Conservation (phyloP, 64 coral and sea anemone species). For the Porites australiensis region DNA sequence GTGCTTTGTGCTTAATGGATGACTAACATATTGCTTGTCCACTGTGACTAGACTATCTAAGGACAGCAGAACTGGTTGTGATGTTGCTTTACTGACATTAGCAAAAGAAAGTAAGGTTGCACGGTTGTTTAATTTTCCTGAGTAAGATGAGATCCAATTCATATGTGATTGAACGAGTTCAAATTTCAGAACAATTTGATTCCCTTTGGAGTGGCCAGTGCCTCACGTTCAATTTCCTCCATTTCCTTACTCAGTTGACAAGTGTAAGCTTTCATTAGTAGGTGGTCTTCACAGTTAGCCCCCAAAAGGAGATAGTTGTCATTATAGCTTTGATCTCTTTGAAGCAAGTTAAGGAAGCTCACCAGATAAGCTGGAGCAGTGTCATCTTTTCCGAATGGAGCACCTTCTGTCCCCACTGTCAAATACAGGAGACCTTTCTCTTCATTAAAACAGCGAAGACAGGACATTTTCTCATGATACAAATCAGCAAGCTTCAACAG, state of each 20-base stretch:
- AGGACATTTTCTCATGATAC: constrained; percentile 50
- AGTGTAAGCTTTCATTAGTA: background rate
- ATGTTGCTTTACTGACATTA: constrained; percentile 4
- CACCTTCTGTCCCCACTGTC: constrained; percentile 46
- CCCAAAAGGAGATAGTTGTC: constrained; percentile 49
- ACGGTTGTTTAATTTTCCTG: constrained; percentile 69
- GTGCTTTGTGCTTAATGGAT: too few relatives aligned
- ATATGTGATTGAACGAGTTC: constrained; percentile 51
- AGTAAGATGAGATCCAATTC: constrained; percentile 66
- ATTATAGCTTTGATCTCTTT: constrained; percentile 62
- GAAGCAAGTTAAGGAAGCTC: constrained; percentile 47
- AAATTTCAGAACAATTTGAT: constrained; percentile 34
- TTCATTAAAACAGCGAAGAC: constrained; percentile 75
- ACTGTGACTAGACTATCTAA: too few relatives aligned
- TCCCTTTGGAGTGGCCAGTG: constrained; percentile 19
- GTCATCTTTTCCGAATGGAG: constrained; percentile 75
- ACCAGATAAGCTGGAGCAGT: constrained; percentile 61
- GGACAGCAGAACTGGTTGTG: too few relatives aligned
- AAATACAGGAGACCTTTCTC: constrained; percentile 40
- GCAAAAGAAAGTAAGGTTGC: constrained; percentile 62
- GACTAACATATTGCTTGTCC: too few relatives aligned
- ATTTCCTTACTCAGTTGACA: constrained; percentile 33
- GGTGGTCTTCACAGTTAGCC: constrained; percentile 23
- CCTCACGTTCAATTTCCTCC: constrained; percentile 30
- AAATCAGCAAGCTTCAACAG: constrained; percentile 64